Conservation (phyloP, 2,113 vertebrate genomes). For the Coregonus clupeaformis region DNA sequence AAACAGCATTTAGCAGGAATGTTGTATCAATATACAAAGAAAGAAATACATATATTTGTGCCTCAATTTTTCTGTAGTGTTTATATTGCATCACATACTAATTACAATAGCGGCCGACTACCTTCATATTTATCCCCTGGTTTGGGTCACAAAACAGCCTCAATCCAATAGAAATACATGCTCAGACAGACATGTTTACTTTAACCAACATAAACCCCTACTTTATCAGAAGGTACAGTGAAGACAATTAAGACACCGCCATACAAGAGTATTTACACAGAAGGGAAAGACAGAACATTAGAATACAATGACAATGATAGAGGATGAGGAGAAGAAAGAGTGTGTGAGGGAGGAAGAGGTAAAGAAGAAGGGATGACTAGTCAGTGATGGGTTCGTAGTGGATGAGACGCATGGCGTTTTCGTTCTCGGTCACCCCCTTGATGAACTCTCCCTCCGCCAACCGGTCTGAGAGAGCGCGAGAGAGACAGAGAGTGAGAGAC, state of each 20-base stretch:
- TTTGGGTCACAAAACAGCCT: too few species aligned
- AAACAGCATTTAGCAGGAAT: not conserved
- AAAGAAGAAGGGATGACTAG: conserved; percentile 12
- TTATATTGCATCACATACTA: too few species aligned
- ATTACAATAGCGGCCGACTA: too few species aligned
- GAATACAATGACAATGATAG: conserved; percentile 28
- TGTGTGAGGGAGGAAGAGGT: conserved; percentile 4
- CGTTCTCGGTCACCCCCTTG: conserved; percentile 78
- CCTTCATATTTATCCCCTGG: too few species aligned
- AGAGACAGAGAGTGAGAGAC: not conserved
- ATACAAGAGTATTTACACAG: conserved; percentile 62
- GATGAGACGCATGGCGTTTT: conserved; percentile 80
- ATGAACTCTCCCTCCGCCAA: conserved; percentile 83
- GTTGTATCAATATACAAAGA: conserved; percentile 4
- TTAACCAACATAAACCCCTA: too few species aligned
- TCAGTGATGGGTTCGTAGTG: conserved; percentile 73
- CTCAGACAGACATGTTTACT: too few species aligned
- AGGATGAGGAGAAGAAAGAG: not conserved
- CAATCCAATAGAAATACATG: too few species aligned
- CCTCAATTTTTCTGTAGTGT: not conserved
- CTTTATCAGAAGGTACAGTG: not conserved
- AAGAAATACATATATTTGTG: conserved; percentile 9
- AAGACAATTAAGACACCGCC: conserved; percentile 33
- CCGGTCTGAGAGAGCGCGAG: conserved; percentile 62
- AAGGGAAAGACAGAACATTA: not conserved